Base-by-base conservation (phyloP, 2,888 invertebrate species). In the Metopia argyrocephala region DNA sequence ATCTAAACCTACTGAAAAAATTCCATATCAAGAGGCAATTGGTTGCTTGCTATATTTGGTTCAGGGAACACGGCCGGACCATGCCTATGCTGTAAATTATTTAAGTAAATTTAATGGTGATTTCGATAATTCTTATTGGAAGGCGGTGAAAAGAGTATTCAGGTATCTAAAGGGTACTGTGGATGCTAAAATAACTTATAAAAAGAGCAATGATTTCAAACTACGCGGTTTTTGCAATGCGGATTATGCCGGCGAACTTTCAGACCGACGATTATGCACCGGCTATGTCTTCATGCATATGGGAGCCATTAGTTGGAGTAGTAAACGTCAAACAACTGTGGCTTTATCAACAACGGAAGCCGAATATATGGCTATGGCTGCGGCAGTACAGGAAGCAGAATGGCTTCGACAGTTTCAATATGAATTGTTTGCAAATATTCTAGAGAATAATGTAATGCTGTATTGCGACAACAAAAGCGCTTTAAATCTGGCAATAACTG, bases 41-140 rank as follows among this genome's bases (percentile, higher is more conserved):
- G 85, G 84, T 2, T 82, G 83, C 69, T 65, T 83, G 15, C 57
- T 83, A 6, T 85, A 83, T 56, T 46, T 81, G 25, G 81, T 70
- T 3, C 78, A 83, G 69, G 76, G 80, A 5, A 82, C 83, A n/a
- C 66, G 83, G 12, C 84, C 83, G n/a, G 84, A 84, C 66, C 61
- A 84, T 5, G 76, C 82, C 3, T 84, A 73, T 71, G 82, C 83
- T 18, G 82, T 83, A 0, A 83, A 73, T 52, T 50, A 54, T 25
- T 74, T 84, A 3, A 84, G 84, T 61, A 64, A 81, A 52, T 84
- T 76, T 38, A 83, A 83, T 27, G 59, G 75, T n/a, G 78, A 79
- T 54, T 78, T 71, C 28, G 78, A 69, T 12, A 64, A 79, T n/a
- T 48, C 82, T 0, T 83, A 85, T 52, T 85, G 82, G 83, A 61